Evolutionary conservation across 2,113 vertebrate genomes (phyloP).

Genomic region (Dascyllus trimaculatus): DNA sequence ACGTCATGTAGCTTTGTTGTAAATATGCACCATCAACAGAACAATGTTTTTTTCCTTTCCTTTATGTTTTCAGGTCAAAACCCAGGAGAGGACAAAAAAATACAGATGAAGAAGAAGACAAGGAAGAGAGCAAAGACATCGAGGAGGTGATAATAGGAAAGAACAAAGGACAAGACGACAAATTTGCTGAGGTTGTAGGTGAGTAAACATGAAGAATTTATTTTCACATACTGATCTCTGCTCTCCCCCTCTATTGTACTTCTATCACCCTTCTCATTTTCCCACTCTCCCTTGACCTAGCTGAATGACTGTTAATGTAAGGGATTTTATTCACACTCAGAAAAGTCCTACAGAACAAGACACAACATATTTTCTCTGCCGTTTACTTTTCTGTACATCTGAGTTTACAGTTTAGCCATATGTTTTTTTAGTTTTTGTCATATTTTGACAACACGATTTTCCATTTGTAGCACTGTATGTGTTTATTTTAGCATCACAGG

Average conservation of each 20-base stretch:
- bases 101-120: neutral
- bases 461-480: neutral
- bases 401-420: too few species aligned
- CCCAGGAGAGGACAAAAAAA: constrained; percentile 22
- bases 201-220: constrained; percentile 27
- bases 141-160: constrained; percentile 35
- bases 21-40: neutral
- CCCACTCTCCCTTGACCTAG: neutral
- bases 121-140: constrained; percentile 41
- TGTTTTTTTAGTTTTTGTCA: too few species aligned
- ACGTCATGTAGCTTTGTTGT: neutral
- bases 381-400: too few species aligned
- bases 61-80: constrained; percentile 25
- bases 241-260: neutral
- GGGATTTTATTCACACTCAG: too few species aligned
- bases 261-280: neutral
- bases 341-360: too few species aligned
- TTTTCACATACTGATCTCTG: neutral
- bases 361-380: too few species aligned
- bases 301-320: neutral
- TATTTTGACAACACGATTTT: neutral
- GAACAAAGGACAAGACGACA: constrained; percentile 22
- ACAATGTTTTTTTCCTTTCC: neutral
- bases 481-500: neutral
- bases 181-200: constrained; percentile 67